These are phyloP conservation scores for Fregetta grallaria DNA, from an alignment of 2,113 vertebrate species.

Conservation along the genomic window DNA sequence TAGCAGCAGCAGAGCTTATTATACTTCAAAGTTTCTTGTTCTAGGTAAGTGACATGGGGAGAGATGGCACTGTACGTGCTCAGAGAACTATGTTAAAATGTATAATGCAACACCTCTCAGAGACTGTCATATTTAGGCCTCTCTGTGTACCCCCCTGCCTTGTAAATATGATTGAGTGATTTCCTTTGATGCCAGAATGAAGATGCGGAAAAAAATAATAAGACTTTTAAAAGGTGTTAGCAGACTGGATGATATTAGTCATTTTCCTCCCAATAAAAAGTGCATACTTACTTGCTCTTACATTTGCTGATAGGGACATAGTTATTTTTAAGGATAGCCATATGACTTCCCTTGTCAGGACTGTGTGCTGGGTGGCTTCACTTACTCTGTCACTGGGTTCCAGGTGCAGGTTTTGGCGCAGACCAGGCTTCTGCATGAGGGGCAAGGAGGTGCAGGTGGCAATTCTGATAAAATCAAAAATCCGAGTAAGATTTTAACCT, in stretches of 20 bases:
- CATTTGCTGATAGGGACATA: background rate
- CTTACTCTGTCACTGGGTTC: background rate
- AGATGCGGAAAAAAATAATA: background rate
- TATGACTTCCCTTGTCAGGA: background rate
- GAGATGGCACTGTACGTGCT: background rate
- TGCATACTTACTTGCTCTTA: background rate
- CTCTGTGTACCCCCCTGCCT: background rate
- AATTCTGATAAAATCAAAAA: background rate
- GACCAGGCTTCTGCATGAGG: background rate
- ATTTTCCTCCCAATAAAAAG: background rate
- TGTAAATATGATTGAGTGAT: background rate
- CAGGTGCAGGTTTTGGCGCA: background rate
- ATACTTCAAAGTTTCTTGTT: constrained; percentile 7
- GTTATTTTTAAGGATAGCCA: background rate
- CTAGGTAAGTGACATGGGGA: background rate
- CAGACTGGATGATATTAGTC: background rate
- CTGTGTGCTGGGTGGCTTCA: background rate
- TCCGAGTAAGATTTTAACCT: background rate
- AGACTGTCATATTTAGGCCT: background rate
- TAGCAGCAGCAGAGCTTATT: background rate
- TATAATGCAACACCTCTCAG: background rate
- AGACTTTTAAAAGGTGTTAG: background rate
- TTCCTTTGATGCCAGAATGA: background rate
- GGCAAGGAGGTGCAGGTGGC: background rate
- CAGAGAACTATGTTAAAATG: background rate